A percentile compares a stretch with the other conserved stretches of the same genome.
Evolutionary conservation across 2,888 invertebrate species (phyloP).

Genomic region (Adelognathus sp.): DNA sequence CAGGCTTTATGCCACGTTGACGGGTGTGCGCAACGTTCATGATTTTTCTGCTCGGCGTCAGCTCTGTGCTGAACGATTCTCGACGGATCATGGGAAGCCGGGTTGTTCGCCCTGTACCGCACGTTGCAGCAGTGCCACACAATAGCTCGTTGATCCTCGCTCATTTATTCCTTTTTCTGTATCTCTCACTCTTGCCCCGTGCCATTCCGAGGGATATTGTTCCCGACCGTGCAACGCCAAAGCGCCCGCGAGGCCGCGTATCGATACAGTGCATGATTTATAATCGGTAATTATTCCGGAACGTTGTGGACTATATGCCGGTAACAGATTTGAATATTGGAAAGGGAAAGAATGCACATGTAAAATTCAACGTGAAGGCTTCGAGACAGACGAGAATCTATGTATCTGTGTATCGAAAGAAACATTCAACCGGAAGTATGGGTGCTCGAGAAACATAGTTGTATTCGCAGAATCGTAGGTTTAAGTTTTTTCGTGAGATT

Average conservation of each 20-base stretch:
- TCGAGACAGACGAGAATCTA: not conserved
- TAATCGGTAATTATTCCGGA: constrained; percentile 16
- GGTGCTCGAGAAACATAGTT: too few relatives aligned
- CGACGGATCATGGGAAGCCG: constrained; percentile 25
- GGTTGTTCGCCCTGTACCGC: constrained; percentile 1
- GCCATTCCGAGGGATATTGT: constrained; percentile 20
- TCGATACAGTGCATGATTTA: constrained; percentile 24
- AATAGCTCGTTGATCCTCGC: constrained; percentile 45
- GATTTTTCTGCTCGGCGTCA: constrained; percentile 13
- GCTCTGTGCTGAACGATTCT: not conserved
- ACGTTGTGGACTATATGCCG: not conserved
- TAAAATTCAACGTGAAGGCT: not conserved
- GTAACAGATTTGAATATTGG: constrained; percentile 12
- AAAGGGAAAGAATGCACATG: not conserved
- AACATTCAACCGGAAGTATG: too few relatives aligned
- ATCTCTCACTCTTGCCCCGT: not conserved
- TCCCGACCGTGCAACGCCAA: constrained; percentile 23
- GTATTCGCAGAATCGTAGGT: too few relatives aligned
- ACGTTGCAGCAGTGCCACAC: not conserved
- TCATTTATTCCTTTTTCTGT: not conserved
- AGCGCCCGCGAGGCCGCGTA: not conserved
- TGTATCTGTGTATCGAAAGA: not conserved
- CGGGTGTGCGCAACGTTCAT: not conserved
- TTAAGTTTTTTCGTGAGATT: too few relatives aligned
- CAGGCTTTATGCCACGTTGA: constrained; percentile 23